These are phyloP conservation scores for Cercopithecus mona DNA, from an alignment of 2,113 vertebrate species.

Conservation along the genomic window DNA sequence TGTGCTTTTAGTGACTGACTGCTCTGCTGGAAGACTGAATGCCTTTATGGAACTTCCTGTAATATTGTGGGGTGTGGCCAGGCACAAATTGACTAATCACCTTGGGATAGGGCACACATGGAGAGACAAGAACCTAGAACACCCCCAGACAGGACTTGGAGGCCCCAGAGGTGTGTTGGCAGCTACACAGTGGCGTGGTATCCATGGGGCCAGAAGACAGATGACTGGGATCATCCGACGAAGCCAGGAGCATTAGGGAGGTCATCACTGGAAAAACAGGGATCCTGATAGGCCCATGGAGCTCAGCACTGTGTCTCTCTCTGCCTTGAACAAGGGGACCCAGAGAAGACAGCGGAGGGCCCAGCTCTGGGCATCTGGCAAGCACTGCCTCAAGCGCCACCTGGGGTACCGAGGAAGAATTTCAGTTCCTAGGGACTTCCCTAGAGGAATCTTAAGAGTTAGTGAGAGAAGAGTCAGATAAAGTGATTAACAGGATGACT, in stretches of 20 bases:
- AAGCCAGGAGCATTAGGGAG: background rate
- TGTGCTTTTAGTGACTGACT: background rate
- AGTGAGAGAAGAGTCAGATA: background rate
- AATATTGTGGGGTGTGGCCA: background rate
- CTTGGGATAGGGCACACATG: background rate
- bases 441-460: background rate
- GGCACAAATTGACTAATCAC: background rate
- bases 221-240: background rate
- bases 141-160: background rate
- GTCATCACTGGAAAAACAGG: background rate
- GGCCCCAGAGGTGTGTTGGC: background rate
- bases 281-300: background rate
- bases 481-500: background rate
- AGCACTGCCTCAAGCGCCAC: background rate
- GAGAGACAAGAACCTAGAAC: background rate
- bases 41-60: background rate
- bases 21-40: background rate
- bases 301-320: background rate
- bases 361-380: rapidly evolving
- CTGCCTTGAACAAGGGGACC: background rate
- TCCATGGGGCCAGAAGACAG: background rate
- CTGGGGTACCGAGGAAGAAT: background rate
- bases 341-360: background rate
- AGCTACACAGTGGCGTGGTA: background rate
- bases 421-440: background rate